These are phyloP conservation scores for Pseudonaja textilis DNA, from an alignment of 2,113 vertebrate species.

Conservation along the genomic window DNA sequence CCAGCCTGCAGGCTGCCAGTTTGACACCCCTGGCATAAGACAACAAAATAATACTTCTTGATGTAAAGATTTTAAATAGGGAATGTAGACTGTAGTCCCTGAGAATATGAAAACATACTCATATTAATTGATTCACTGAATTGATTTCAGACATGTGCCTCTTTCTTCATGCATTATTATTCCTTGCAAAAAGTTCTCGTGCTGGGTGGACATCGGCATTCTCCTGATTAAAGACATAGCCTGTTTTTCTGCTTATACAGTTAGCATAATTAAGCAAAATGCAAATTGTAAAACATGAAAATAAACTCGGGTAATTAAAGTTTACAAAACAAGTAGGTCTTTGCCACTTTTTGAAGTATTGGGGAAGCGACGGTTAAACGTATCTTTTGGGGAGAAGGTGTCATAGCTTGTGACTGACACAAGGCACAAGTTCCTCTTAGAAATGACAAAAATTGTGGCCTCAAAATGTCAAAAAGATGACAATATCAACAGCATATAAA, in stretches of 20 bases:
- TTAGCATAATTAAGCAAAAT: background rate
- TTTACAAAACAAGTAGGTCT: background rate
- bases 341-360: background rate
- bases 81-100: background rate
- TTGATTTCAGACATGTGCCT: background rate
- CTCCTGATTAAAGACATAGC: background rate
- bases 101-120: background rate
- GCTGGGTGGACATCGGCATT: background rate
- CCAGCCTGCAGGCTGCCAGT: too few relatives aligned
- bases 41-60: background rate
- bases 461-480: too few relatives aligned
- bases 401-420: background rate
- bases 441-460: too few relatives aligned
- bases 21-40: background rate
- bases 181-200: background rate
- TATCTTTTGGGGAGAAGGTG: background rate
- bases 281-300: background rate
- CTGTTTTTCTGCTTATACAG: background rate
- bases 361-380: background rate
- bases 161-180: background rate
- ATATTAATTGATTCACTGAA: background rate
- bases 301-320: background rate
- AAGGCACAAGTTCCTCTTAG: background rate
- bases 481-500: too few relatives aligned
- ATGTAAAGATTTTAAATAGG: background rate